Base-by-base conservation (phyloP, 2,888 invertebrate species). In the Andricus quercusramuli region DNA sequence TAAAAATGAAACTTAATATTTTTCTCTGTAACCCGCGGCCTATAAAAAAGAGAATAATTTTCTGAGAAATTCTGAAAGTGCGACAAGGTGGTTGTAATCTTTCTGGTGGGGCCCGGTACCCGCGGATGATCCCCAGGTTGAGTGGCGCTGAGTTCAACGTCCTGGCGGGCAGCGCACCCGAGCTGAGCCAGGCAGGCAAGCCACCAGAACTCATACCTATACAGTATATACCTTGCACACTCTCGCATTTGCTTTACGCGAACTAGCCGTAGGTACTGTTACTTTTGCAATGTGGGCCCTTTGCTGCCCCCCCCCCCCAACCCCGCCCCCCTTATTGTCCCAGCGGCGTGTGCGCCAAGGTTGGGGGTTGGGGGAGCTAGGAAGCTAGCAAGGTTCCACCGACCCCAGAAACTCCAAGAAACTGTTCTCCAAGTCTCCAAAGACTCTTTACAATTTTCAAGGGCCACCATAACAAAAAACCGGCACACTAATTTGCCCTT, bases 81-180 rank as follows among this genome's bases (percentile, higher is more conserved):
- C 44, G 3, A 44, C 3, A 44, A 44, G 44, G 13, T 44, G 44
- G 15, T 44, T 15, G 15, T 15, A 44, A 44, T 44, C 44, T 44
- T 3, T 44, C 13, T 13, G 3, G 15, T 15, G 44, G 81, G 82
- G 83, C 79, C 80, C 83, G 82, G 81, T 84, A 80, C 83, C 79
- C 83, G 90, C 85, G 85, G 90, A 90, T 90, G 90, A 90, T 91
- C 91, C 92, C 91, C 92, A 92, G 91, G 92, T 92, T 92, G 92
- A 92, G 92, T 91, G 90, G 92, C 91, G 91, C 92, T 91, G 92
- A 88, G 92, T 92, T 92, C 92, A 92, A 92, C 88, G 92, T 91
- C 91, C 92, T 92, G 90, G 83, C 92, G 92, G 91, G 91, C 92
- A 92, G 92, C 92, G 92, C 92, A 91, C 92, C 90, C 92, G 90